A percentile compares a stretch with the other conserved stretches of the same genome.
Conservation (phyloP, 2,888 invertebrate genomes). For the Ditylenchus weischeri region DNA sequence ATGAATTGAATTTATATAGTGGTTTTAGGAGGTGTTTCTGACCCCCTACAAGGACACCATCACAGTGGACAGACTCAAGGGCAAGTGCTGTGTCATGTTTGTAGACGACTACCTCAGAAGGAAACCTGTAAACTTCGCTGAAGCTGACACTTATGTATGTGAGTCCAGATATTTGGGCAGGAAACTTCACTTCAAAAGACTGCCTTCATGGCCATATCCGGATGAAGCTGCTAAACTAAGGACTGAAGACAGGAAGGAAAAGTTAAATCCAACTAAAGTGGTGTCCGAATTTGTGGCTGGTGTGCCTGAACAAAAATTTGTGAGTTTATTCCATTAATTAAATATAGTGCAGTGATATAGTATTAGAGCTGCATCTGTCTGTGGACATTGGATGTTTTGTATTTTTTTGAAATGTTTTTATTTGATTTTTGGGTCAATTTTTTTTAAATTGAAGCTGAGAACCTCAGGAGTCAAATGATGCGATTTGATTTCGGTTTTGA, state of each 20-base stretch:
- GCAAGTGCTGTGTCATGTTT: conserved; percentile 86
- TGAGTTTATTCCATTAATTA: background rate
- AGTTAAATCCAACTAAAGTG: conserved; percentile 61
- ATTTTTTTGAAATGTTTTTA: no score
- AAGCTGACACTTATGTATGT: conserved; percentile 92
- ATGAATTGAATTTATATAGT: conserved; percentile 1
- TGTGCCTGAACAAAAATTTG: background rate
- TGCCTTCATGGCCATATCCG: conserved; percentile 48
- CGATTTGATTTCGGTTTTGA: no score
- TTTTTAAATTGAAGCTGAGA: no score
- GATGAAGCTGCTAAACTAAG: conserved; percentile 64
- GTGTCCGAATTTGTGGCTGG: conserved; percentile 24
- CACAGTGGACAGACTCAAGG: conserved; percentile 78
- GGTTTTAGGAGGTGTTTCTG: conserved; percentile 72
- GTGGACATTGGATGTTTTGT: no score
- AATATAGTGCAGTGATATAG: background rate
- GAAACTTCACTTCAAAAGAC: conserved; percentile 36
- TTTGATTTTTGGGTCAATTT: no score
- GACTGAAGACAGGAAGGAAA: conserved; percentile 71
- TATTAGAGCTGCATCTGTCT: no score
- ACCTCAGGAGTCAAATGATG: no score
- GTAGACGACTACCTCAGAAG: conserved; percentile 87
- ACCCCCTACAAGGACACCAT: conserved; percentile 82
- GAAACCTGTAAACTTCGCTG: conserved; percentile 67
- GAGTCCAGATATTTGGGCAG: conserved; percentile 87